Evolutionary conservation across 1,140 invertebrate genomes (phyloP), one percentile per base, ranked within the genome.

Genomic region (Homalodisca vitripennis): DNA sequence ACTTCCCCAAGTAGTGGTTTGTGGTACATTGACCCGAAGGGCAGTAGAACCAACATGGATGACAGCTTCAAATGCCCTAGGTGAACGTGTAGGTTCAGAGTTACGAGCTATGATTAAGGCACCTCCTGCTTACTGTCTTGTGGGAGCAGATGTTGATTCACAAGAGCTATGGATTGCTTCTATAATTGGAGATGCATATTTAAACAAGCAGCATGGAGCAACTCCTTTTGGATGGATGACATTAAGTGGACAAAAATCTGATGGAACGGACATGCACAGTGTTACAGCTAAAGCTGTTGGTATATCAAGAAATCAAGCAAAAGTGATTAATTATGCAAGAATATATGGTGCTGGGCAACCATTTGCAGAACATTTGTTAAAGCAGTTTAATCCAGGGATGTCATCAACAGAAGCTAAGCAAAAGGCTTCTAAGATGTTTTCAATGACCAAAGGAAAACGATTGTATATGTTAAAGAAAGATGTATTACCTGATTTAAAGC

Each of bases 121-220:
- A 2, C 96, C 96, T 3, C 86, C 88, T 3, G 92, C 92, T 0
- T 97, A 93, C 79, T 87, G 86, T 75, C 92, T 99, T 76, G 94
- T 99, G 0, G 98, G 98, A 0, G 98, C 98, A 53, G 98, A 99
- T 84, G 98, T 99, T 0, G 98, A 99, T 79, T 98, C 97, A 2
- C 93, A 99, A 82, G 98, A 99, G 82, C 81, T 99, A 1, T 99
- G 98, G 98, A 98, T 99, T 75, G 96, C 97, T 6, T 93, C 96
- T 0, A 78, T 99, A 0, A 84, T 99, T 68, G 98, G 96, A 22
- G 97, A 99, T 82, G 87, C 94, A 1, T 80, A 88, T 76, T 88
- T 86, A 71, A 82, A 85, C 10, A 86, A 86, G 14, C 75, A 88
- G 27, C 91, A 94, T 73, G 95, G 95, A 1, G 90, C 88, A 34